Percentiles rank a stretch among this genome's conserved stretches.
These are phyloP conservation scores for Terrapene triunguis DNA, from an alignment of 2,113 vertebrate species.

Conservation along the genomic window DNA sequence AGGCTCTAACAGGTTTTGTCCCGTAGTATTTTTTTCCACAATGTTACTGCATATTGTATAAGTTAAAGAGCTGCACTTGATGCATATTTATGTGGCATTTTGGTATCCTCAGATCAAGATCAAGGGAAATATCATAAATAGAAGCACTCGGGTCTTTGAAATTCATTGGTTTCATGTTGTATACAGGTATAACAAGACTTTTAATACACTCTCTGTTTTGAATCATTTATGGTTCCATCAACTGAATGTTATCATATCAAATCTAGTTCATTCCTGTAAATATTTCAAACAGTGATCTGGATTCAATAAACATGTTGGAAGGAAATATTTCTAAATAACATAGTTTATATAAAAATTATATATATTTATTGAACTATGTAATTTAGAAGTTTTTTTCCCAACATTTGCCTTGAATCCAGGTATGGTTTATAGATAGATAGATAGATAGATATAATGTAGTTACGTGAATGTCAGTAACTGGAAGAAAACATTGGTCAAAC, in stretches of 20 bases:
- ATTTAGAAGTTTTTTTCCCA: too few species aligned
- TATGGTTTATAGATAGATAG: too few species aligned
- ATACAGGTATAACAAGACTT: background rate
- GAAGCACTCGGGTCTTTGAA: background rate
- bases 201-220: background rate
- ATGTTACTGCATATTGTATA: slow-evolving; percentile 2
- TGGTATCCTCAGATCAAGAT: slow-evolving; percentile 3
- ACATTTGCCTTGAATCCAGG: too few species aligned
- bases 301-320: background rate
- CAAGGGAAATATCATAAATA: slow-evolving; percentile 3
- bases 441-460: too few species aligned
- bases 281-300: background rate
- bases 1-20: background rate
- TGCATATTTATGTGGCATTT: background rate
- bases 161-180: background rate
- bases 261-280: background rate
- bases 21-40: background rate
- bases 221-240: background rate
- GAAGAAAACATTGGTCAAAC: background rate
- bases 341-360: too few species aligned
- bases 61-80: slow-evolving; percentile 10
- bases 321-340: background rate
- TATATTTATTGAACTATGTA: too few species aligned
- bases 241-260: background rate
- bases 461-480: background rate